These are phyloP conservation scores for Lynx canadensis DNA, from an alignment of 2,113 vertebrate genomes.

Conservation along the genomic window DNA sequence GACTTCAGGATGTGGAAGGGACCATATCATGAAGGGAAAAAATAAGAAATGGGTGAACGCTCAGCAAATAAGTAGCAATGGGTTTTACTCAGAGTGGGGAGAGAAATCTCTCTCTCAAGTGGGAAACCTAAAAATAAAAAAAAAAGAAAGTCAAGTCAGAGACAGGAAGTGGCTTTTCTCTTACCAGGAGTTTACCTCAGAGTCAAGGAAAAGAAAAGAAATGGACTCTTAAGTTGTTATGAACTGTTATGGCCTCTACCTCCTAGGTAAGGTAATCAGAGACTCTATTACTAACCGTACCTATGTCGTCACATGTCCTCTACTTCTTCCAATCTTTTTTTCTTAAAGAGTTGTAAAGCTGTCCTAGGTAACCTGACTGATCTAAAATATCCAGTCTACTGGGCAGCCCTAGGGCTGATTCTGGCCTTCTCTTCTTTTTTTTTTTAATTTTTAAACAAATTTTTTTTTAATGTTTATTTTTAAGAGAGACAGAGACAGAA, in stretches of 20 bases:
- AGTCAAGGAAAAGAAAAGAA: constrained; percentile 14
- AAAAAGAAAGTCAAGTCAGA: neutral
- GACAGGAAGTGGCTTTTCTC: neutral
- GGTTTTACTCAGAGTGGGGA: neutral
- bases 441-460: too few relatives aligned
- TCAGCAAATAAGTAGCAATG: neutral
- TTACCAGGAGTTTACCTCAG: neutral
- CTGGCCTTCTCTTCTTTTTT: neutral
- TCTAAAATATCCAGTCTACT: neutral
- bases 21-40: neutral
- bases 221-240: neutral
- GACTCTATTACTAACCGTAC: neutral
- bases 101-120: neutral
- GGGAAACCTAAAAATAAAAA: neutral
- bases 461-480: too few relatives aligned
- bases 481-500: too few relatives aligned
- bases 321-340: constrained; percentile 8
- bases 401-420: neutral
- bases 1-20: neutral
- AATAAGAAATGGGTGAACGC: neutral
- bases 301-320: neutral
- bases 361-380: neutral
- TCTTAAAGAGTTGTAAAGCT: neutral
- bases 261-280: neutral
- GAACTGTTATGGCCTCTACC: neutral